Evolutionary conservation across 2,888 invertebrate genomes (phyloP).

Genomic region (Habroteleia sp.): DNA sequence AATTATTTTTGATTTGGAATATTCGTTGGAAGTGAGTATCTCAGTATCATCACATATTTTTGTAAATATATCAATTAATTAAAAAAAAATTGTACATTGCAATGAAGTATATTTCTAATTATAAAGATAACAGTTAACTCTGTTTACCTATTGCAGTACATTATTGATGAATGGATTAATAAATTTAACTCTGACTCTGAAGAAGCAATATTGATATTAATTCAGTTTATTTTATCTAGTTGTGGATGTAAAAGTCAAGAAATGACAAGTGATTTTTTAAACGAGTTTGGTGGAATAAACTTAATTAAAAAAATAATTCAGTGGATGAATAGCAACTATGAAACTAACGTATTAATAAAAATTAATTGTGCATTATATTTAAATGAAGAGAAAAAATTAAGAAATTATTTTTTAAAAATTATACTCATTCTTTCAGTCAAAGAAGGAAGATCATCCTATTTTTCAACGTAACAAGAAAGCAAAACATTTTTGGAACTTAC

Average conservation of each 20-base stretch:
- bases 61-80: neutral
- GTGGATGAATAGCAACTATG: slow-evolving; percentile 17
- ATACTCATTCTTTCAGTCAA: neutral
- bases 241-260: slow-evolving; percentile 35
- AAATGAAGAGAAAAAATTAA: neutral
- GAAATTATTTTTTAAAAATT: neutral
- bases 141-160: slow-evolving; percentile 9
- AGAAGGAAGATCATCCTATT: slow-evolving; percentile 5
- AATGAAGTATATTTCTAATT: too few relatives aligned
- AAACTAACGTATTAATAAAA: slow-evolving; percentile 2
- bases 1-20: slow-evolving; percentile 15
- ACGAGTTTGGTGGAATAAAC: neutral
- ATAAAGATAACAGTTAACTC: neutral
- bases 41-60: neutral
- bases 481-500: neutral
- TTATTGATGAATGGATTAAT: slow-evolving; percentile 21
- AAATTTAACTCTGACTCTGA: slow-evolving; percentile 4
- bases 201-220: slow-evolving; percentile 15
- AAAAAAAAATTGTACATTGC: neutral
- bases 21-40: slow-evolving; percentile 16
- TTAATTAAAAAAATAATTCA: slow-evolving; percentile 1
- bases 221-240: slow-evolving; percentile 32
- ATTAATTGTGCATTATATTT: neutral
- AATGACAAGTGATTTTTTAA: neutral
- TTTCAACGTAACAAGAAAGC: neutral